A percentile compares a stretch with the other conserved stretches of the same genome.
phyloP scores from a whole-genome alignment of 2,888 invertebrate genomes.

The Sicus ferrugineus region DNA sequence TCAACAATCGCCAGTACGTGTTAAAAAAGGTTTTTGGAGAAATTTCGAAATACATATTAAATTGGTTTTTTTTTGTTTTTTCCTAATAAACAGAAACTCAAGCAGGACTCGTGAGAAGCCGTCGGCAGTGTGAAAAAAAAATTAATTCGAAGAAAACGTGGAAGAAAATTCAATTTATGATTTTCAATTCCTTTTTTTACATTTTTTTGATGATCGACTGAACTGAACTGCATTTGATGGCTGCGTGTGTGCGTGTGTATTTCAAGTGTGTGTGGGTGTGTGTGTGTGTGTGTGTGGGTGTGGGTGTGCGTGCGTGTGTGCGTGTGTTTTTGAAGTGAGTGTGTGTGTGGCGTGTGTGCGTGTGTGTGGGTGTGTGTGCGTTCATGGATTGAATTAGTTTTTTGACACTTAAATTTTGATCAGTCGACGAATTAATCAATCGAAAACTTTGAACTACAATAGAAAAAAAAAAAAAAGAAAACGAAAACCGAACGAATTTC shows the following conservation, averaged over 20 bases:
- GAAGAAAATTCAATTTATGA: no score
- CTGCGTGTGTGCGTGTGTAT: not conserved
- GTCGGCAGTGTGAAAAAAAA: slow-evolving; percentile 36
- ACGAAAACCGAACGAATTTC: no score
- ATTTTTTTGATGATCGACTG: no score
- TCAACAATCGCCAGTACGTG: no score
- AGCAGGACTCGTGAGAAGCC: not conserved
- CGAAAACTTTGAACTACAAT: slow-evolving; percentile 14
- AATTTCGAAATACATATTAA: no score
- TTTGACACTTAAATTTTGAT: not conserved
- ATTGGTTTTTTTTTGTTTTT: no score
- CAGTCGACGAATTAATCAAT: not conserved
- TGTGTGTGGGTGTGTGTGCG: not conserved
- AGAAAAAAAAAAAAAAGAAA: no score
- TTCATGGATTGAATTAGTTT: not conserved
- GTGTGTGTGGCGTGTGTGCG: slow-evolving; percentile 1
- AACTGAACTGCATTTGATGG: no score
- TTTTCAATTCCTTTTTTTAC: not conserved
- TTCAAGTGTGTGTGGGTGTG: not conserved
- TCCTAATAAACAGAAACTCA: not conserved
- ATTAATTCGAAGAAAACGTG: slow-evolving; percentile 14
- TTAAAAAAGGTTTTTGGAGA: no score
- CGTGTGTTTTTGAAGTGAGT: not conserved
- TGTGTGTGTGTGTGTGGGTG: not conserved
- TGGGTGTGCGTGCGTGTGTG: not conserved